A percentile compares a stretch with the other conserved stretches of the same genome.
Evolutionary conservation across 2,888 invertebrate species (phyloP).

Genomic region (Archips crataeganus): DNA sequence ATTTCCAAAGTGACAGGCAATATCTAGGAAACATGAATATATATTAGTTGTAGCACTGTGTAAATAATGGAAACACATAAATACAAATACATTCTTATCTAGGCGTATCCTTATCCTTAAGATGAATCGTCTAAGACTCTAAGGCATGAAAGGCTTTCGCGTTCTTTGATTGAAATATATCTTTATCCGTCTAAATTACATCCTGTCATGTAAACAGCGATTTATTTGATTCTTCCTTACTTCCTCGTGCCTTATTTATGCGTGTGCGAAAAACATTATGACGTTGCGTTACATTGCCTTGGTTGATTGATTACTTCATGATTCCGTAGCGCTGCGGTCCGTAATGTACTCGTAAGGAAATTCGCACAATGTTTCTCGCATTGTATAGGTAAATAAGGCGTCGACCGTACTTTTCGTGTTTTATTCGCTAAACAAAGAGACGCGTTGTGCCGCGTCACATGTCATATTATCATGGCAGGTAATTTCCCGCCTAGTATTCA

Average conservation of each 20-base stretch:
- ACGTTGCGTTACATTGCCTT: not conserved
- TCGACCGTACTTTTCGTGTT: not conserved
- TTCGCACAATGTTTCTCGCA: too few species aligned
- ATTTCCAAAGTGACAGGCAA: not conserved
- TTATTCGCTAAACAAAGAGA: not conserved
- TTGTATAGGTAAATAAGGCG: not conserved
- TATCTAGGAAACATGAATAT: not conserved
- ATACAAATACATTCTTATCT: constrained; percentile 26
- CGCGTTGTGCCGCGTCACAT: not conserved
- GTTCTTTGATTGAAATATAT: constrained; percentile 33
- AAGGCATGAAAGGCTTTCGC: constrained; percentile 25
- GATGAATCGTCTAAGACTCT: constrained; percentile 23
- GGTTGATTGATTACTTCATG: too few species aligned
- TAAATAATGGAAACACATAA: constrained; percentile 25
- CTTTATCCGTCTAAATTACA: constrained; percentile 33
- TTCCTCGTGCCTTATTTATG: not conserved
- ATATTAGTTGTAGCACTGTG: constrained; percentile 6
- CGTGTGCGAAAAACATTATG: not conserved
- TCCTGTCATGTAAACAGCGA: constrained; percentile 21
- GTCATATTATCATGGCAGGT: not conserved
- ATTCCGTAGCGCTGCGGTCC: too few species aligned
- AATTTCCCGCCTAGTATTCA: not conserved
- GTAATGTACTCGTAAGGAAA: too few species aligned
- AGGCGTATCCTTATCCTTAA: constrained; percentile 20
- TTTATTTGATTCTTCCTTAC: constrained; percentile 33